These are phyloP conservation scores for Tachysurus fulvidraco DNA, from an alignment of 2,113 vertebrate species.

Conservation along the genomic window DNA sequence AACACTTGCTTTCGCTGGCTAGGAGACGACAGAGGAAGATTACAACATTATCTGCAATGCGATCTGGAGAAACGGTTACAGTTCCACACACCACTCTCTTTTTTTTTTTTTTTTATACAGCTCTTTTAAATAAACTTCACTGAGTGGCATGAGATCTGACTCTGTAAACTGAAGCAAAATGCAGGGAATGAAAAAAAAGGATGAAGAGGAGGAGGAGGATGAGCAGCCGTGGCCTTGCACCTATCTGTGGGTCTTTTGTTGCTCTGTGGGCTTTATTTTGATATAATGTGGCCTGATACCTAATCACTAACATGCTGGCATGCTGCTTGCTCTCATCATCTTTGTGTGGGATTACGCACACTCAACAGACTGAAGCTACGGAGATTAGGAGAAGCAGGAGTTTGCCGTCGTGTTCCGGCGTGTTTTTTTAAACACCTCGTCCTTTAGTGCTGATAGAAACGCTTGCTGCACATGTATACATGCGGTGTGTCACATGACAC, in stretches of 20 bases:
- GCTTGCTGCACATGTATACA: neutral
- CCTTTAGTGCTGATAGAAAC: neutral
- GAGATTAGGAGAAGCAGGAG: neutral
- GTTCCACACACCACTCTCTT: neutral
- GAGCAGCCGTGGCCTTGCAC: constrained; percentile 29
- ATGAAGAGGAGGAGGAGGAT: constrained; percentile 40
- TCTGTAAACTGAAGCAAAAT: constrained; percentile 12
- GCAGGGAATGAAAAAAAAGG: constrained; percentile 21
- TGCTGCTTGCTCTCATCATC: constrained; percentile 67
- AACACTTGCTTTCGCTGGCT: constrained; percentile 37
- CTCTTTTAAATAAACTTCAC: constrained; percentile 31
- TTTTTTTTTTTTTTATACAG: constrained; percentile 47
- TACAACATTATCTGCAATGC: constrained; percentile 39
- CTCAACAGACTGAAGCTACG: neutral
- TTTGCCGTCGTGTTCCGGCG: neutral
- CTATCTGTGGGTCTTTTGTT: constrained; percentile 31
- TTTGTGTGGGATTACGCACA: constrained; percentile 57
- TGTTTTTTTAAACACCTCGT: too few species aligned
- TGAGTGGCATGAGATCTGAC: neutral
- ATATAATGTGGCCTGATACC: constrained; percentile 69
- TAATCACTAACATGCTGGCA: constrained; percentile 72
- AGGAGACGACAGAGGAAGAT: constrained; percentile 47
- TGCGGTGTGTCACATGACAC: neutral
- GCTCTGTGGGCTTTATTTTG: constrained; percentile 59
- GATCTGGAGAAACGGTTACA: constrained; percentile 43